Evolutionary conservation across 2,888 invertebrate species (phyloP).

Genomic region (Pterobdella sp.): DNA sequence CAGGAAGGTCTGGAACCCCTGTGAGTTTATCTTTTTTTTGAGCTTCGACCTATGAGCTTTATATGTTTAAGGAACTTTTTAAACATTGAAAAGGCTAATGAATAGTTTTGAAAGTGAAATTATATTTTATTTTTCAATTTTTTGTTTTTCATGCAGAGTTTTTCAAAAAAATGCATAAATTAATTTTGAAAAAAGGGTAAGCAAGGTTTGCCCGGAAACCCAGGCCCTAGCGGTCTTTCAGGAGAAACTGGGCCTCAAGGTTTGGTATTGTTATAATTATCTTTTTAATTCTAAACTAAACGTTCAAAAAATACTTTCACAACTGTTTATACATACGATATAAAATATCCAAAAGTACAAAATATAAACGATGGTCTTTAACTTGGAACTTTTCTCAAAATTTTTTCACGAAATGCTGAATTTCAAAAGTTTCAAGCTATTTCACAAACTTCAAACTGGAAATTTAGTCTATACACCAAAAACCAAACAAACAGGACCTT

Average conservation of each 20-base stretch:
- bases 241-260: conserved; percentile 10
- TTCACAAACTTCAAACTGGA: too few relatives aligned
- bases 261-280: background rate
- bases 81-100: too few relatives aligned
- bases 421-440: too few relatives aligned
- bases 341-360: background rate
- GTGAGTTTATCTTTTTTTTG: too few relatives aligned
- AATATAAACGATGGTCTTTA: background rate
- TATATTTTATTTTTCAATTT: background rate
- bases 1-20: conserved; percentile 29
- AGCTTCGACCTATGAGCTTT: too few relatives aligned
- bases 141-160: background rate
- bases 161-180: background rate
- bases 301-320: background rate
- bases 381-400: background rate
- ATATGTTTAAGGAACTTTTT: too few relatives aligned
- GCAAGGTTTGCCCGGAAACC: background rate
- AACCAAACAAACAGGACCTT: conserved; percentile 22
- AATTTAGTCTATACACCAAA: too few relatives aligned
- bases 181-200: background rate
- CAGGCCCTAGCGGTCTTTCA: background rate
- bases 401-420: too few relatives aligned
- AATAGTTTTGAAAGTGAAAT: too few relatives aligned
- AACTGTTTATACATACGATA: too few relatives aligned
- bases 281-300: background rate